These are phyloP conservation scores for Caenorhabditis becei DNA, from an alignment of 2,888 invertebrate species.

Conservation along the genomic window DNA sequence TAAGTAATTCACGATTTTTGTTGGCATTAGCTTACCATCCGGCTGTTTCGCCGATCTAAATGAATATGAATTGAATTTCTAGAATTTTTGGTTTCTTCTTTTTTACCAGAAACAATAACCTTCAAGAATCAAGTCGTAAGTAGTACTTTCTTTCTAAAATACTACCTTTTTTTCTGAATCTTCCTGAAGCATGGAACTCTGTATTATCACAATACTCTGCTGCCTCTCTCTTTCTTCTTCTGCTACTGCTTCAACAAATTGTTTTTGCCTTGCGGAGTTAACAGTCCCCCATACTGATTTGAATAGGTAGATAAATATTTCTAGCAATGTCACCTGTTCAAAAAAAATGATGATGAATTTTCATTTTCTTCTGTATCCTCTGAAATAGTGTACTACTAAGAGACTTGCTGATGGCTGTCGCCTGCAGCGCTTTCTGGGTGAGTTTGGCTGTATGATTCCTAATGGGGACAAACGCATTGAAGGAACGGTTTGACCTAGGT, in stretches of 20 bases:
- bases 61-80: conserved; percentile 64
- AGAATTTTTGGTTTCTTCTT: conserved; percentile 19
- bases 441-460: too few relatives aligned
- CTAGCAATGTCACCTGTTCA: conserved; percentile 70
- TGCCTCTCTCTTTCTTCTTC: conserved; percentile 66
- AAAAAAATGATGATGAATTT: background rate
- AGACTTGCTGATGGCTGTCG: too few relatives aligned
- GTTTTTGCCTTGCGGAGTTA: conserved; percentile 70
- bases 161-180: background rate
- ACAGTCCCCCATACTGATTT: conserved; percentile 73
- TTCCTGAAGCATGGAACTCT: too few relatives aligned
- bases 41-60: conserved; percentile 60
- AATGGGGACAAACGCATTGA: too few relatives aligned
- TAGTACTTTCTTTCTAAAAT: too few relatives aligned
- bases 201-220: conserved; percentile 69
- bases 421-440: too few relatives aligned
- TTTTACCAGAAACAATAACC: background rate
- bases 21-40: conserved; percentile 25
- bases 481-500: too few relatives aligned
- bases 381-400: too few relatives aligned
- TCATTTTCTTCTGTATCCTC: too few relatives aligned
- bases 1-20: background rate
- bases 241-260: conserved; percentile 70
- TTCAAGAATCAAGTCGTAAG: background rate
- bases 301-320: conserved; percentile 75